Base-by-base conservation (phyloP, 2,888 invertebrate species). In the Ditula angustiorana region DNA sequence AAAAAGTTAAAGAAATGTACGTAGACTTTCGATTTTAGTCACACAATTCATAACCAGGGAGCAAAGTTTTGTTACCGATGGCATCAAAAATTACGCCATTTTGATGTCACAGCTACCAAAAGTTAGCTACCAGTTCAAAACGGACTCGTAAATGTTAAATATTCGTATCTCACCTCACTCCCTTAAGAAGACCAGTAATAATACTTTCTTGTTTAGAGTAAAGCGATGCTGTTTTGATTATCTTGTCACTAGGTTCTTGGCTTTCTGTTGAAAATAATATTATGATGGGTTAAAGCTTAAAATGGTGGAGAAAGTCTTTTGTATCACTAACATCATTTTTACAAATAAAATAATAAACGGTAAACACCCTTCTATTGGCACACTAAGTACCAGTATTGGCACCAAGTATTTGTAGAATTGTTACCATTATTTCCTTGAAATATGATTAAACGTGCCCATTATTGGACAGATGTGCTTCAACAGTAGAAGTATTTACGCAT, bases 131-230 rank as follows among this genome's bases (percentile, higher is more conserved):
- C n/a, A n/a, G 56, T 37, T 13, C 23, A 41, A 21, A n/a, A 21
- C 5, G 13, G 13, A 21, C 7, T 26, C 26, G 26, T 3, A 5
- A 26, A 26, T 26, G 26, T 26, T 56, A 35, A 21, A 21, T 13
- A 35, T 24, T 10, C 2, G 10, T 11, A 37, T 55, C 66, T 77
- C 79, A 92, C 92, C 92, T 86, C 72, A 89, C 94, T 76, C 88
- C 95, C 93, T 90, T 95, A 79, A 86, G 93, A 86, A 94, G 94
- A 92, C 92, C 90, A 5, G 81, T 78, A 4, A 93, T 74, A 2
- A 83, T 73, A 0, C 88, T 84, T 67, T 93, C 93, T 76, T 92
- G 92, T 71, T 92, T 92, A 0, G 92, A 88, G 70, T 91, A 92
- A 8, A 90, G 69, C 0, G 92, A 90, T 1, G 86, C 76, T 0